phyloP scores from a whole-genome alignment of 1,140 invertebrate genomes.

The Leptoteleia sp. region DNA sequence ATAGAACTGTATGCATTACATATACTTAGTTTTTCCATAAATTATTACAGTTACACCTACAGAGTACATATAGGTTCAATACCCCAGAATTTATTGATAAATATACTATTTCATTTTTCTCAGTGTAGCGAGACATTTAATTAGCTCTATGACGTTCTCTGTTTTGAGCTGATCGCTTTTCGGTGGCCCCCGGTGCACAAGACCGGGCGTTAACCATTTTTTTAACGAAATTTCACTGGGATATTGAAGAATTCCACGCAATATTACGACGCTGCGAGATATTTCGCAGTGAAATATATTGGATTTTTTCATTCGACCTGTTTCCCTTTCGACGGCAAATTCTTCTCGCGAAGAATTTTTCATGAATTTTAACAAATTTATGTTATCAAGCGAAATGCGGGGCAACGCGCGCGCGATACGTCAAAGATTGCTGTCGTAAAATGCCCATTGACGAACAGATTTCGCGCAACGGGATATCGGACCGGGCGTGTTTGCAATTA shows the following conservation, averaged over 20 bases:
- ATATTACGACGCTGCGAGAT: slow-evolving; percentile 50
- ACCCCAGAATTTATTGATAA: too few relatives aligned
- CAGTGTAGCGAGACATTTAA: too few relatives aligned
- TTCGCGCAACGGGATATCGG: too few relatives aligned
- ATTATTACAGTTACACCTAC: too few relatives aligned
- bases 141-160: too few relatives aligned
- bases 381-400: slow-evolving; percentile 23
- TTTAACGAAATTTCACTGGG: slow-evolving; percentile 33
- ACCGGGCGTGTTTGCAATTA: too few relatives aligned
- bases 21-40: too few relatives aligned
- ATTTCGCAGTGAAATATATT: slow-evolving; percentile 54
- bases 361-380: slow-evolving; percentile 57
- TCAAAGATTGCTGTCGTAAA: slow-evolving; percentile 2
- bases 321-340: slow-evolving; percentile 38
- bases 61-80: too few relatives aligned
- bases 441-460: too few relatives aligned
- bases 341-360: slow-evolving; percentile 47
- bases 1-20: too few relatives aligned
- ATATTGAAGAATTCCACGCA: slow-evolving; percentile 59
- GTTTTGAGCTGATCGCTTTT: neutral
- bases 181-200: slow-evolving; percentile 3
- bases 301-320: slow-evolving; percentile 49
- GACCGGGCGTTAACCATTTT: slow-evolving; percentile 41
- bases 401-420: slow-evolving; percentile 9
- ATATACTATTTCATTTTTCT: too few relatives aligned